A percentile compares a stretch with the other conserved stretches of the same genome.
These are phyloP conservation scores for Phengaris arion DNA, from an alignment of 2,888 invertebrate genomes.

Conservation along the genomic window DNA sequence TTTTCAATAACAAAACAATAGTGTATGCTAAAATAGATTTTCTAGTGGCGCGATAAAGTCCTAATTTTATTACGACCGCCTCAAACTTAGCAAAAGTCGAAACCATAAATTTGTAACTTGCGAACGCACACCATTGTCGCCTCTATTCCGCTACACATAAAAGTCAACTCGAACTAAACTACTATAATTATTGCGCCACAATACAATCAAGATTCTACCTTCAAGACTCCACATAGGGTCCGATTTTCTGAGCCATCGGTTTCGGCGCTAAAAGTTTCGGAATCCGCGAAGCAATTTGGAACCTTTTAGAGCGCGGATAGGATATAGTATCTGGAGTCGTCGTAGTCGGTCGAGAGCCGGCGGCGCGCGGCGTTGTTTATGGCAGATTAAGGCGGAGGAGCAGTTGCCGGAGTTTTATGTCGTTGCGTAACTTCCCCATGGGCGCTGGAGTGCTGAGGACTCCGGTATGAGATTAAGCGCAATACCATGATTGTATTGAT, in stretches of 20 bases:
- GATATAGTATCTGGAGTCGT: neutral
- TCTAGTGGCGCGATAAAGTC: constrained; percentile 13
- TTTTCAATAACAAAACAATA: constrained; percentile 23
- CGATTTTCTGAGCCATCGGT: neutral
- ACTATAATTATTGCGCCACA: neutral
- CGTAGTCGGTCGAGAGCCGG: constrained; percentile 48
- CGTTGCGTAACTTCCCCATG: constrained; percentile 53
- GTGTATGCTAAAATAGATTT: constrained; percentile 21
- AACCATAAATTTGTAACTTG: constrained; percentile 13
- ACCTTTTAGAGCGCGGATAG: constrained; percentile 10
- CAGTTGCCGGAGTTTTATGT: constrained; percentile 51
- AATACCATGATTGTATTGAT: constrained; percentile 8
- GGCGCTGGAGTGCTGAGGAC: neutral
- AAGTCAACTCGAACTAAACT: constrained; percentile 23
- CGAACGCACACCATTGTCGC: constrained; percentile 15
- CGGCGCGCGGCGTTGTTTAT: constrained; percentile 63
- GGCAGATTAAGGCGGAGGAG: constrained; percentile 58
- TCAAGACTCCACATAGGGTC: neutral
- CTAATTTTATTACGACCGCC: neutral
- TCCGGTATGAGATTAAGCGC: neutral
- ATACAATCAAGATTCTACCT: neutral
- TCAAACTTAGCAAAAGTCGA: constrained; percentile 7
- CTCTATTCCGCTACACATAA: constrained; percentile 14
- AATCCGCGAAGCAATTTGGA: constrained; percentile 5
- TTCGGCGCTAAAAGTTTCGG: constrained; percentile 10